Evolutionary conservation across 2,888 invertebrate genomes (phyloP).

Genomic region (Parelbella ahira): DNA sequence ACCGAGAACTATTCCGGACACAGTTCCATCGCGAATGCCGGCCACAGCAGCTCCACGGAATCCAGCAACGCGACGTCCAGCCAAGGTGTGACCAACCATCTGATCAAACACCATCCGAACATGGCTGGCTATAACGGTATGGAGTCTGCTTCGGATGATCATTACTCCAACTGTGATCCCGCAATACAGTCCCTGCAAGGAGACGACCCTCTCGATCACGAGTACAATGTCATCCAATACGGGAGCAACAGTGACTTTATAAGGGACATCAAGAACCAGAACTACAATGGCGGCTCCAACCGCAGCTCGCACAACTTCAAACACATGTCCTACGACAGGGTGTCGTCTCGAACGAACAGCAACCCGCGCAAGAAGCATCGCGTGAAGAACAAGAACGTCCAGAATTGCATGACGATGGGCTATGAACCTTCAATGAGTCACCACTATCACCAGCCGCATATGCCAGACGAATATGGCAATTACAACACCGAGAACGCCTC

Average conservation of each 20-base stretch:
- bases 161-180: conserved; percentile 77
- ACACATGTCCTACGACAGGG: conserved; percentile 75
- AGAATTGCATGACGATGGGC: conserved; percentile 81
- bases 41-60: conserved; percentile 76
- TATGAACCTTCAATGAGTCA: conserved; percentile 77
- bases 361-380: conserved; percentile 75
- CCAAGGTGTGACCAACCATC: conserved; percentile 73
- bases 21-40: conserved; percentile 78
- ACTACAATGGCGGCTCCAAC: conserved; percentile 74
- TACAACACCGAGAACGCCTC: conserved; percentile 74
- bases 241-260: conserved; percentile 75
- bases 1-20: conserved; percentile 83
- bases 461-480: conserved; percentile 72
- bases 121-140: conserved; percentile 70
- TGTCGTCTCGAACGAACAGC: conserved; percentile 74
- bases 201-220: conserved; percentile 73
- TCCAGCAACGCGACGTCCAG: conserved; percentile 76
- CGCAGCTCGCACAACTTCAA: conserved; percentile 77
- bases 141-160: conserved; percentile 74
- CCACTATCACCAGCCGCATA: conserved; percentile 76
- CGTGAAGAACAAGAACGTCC: conserved; percentile 73
- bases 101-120: conserved; percentile 74
- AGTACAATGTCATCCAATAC: conserved; percentile 77
- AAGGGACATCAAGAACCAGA: conserved; percentile 76
- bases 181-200: conserved; percentile 73